These are phyloP conservation scores for Chloropsis hardwickii DNA, from an alignment of 2,113 vertebrate genomes.

Conservation along the genomic window DNA sequence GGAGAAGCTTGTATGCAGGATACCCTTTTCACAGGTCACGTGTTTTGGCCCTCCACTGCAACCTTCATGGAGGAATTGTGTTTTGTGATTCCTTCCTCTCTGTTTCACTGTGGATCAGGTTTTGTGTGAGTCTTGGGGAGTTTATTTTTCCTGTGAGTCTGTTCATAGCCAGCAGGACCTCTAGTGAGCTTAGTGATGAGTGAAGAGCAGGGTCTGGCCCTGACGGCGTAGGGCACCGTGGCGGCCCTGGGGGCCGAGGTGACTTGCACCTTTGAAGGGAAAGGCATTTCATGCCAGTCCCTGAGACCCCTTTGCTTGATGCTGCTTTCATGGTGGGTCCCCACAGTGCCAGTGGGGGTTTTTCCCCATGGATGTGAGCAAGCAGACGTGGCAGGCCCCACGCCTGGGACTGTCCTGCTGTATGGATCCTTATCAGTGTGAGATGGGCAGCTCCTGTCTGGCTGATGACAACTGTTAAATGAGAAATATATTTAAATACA, in stretches of 20 bases:
- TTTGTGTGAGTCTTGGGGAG: background rate
- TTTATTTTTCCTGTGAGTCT: background rate
- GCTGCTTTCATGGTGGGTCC: background rate
- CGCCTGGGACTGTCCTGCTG: accelerated
- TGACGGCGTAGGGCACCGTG: accelerated
- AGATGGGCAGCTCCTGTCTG: background rate
- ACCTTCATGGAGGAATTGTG: background rate
- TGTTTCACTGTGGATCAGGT: background rate
- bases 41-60: background rate
- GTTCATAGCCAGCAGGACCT: background rate
- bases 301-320: background rate
- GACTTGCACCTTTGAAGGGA: background rate
- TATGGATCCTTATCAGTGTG: background rate
- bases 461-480: conserved; percentile 36
- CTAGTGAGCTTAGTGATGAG: background rate
- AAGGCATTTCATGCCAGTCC: background rate
- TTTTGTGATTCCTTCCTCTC: background rate
- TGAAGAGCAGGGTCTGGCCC: background rate
- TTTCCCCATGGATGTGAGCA: accelerated
- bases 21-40: background rate
- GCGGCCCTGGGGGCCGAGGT: background rate
- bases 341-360: accelerated
- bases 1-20: background rate
- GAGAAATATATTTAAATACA: conserved; percentile 54
- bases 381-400: background rate